Evolutionary conservation across 2,888 invertebrate species (phyloP).

Genomic region (Rhogogaster chlorosoma): DNA sequence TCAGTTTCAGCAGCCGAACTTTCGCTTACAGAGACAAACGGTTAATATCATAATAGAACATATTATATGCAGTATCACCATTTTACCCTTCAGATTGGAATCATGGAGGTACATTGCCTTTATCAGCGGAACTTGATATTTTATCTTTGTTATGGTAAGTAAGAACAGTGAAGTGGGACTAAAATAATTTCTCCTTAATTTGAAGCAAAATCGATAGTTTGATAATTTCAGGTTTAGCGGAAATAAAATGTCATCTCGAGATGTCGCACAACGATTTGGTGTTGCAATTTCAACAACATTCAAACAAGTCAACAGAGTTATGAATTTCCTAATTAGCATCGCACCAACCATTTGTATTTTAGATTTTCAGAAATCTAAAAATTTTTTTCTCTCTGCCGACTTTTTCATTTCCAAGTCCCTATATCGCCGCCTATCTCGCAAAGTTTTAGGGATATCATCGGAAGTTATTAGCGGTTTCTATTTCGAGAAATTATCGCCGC

Average conservation of each 20-base stretch:
- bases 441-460: too few species aligned
- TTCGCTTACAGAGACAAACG: background rate
- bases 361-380: too few species aligned
- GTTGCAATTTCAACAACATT: background rate
- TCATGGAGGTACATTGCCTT: background rate
- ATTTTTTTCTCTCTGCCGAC: too few species aligned
- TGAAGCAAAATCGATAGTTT: background rate
- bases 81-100: background rate
- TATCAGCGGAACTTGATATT: background rate
- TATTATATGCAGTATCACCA: background rate
- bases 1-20: background rate
- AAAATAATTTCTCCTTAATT: background rate
- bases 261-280: background rate
- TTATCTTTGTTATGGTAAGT: background rate
- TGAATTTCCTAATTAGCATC: background rate
- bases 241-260: background rate
- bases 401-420: too few species aligned
- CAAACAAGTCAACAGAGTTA: background rate
- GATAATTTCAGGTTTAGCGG: background rate
- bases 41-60: background rate
- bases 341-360: background rate
- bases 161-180: background rate
- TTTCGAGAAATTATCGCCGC: slow-evolving; percentile 84
- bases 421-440: too few species aligned
- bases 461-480: too few species aligned